phyloP scores from a whole-genome alignment of 2,888 invertebrate genomes.

The Carpatolechia fugitivella region DNA sequence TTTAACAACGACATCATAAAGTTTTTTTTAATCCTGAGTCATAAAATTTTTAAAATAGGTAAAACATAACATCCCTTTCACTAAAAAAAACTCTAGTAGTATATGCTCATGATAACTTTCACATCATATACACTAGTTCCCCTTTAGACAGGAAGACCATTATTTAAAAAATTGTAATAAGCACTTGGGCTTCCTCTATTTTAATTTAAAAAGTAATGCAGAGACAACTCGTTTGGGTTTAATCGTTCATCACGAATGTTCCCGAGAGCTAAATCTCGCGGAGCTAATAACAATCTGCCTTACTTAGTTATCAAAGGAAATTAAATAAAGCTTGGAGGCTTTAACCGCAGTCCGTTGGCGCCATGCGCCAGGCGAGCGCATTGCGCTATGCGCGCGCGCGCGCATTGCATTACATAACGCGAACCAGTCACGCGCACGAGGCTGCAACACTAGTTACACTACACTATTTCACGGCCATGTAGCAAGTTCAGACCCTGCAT shows the following conservation, averaged over 20 bases:
- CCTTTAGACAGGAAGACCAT: no score
- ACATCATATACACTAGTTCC: no score
- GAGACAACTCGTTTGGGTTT: neutral
- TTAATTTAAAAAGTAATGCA: neutral
- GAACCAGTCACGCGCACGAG: constrained; percentile 47
- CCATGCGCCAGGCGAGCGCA: constrained; percentile 16
- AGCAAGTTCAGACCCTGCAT: constrained; percentile 39
- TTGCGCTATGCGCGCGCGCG: constrained; percentile 23
- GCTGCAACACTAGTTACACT: constrained; percentile 9
- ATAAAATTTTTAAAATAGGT: constrained; percentile 1
- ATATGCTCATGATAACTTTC: no score
- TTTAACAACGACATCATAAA: constrained; percentile 29
- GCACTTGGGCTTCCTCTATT: no score
- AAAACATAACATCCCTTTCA: neutral
- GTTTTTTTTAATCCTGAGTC: constrained; percentile 10
- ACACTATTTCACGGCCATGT: constrained; percentile 41
- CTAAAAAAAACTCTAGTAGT: no score
- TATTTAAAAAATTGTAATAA: no score
- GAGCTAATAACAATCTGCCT: neutral
- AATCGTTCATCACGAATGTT: constrained; percentile 2
- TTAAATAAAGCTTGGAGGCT: constrained; percentile 19
- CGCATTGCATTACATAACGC: constrained; percentile 58
- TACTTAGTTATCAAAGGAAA: constrained; percentile 1
- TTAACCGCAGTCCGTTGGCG: constrained; percentile 48
- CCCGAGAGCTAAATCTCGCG: neutral